Conservation (phyloP, 64 coral and sea anemone genomes). For the Platygyra sinensis region DNA sequence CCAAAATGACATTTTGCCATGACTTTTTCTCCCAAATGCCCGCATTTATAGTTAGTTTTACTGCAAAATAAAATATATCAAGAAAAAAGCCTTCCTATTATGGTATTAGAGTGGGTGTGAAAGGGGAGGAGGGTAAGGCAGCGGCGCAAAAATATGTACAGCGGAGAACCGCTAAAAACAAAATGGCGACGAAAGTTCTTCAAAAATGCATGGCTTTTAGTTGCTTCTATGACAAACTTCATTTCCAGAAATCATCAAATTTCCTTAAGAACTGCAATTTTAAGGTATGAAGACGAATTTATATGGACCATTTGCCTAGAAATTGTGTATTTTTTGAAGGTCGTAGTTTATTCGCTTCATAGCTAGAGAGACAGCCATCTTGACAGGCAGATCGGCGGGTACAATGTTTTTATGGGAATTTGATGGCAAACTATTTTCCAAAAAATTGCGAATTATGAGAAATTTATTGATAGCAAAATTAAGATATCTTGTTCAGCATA, state of each 20-base stretch:
- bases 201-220: neutral
- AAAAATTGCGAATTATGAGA: too few species aligned
- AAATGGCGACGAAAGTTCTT: neutral
- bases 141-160: neutral
- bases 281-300: neutral
- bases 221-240: neutral
- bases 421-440: too few species aligned
- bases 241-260: neutral
- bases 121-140: neutral
- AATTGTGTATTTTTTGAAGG: neutral
- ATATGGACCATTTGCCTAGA: neutral
- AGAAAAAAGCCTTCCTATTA: neutral
- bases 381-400: too few species aligned
- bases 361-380: too few species aligned
- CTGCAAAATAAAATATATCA: neutral
- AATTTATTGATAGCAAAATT: too few species aligned
- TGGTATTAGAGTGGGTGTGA: neutral
- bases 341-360: too few species aligned
- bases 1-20: neutral
- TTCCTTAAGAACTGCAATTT: neutral
- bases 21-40: too few species aligned
- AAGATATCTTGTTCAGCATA: too few species aligned
- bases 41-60: neutral
- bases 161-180: neutral
- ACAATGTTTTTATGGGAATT: too few species aligned